Base-by-base conservation (phyloP, 2,888 invertebrate genomes). In the Polydrusus tereticollis region DNA sequence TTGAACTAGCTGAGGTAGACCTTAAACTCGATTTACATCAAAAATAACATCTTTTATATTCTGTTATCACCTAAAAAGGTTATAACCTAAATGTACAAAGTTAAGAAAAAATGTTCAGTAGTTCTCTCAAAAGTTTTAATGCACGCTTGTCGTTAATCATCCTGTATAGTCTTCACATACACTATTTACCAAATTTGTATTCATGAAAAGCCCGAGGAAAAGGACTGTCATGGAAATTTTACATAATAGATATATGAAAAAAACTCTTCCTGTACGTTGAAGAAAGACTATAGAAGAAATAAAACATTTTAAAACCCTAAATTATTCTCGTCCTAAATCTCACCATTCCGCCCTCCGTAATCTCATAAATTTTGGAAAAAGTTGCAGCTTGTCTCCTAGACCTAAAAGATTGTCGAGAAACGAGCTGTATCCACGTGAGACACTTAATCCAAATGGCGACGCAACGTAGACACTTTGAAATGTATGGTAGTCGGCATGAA, bases 351-450 rank as follows among this genome's bases (percentile, higher is more conserved):
- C 29, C 29, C 52, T 18, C 16, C 8, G 14, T 55, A 55, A 29
- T 29, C 29, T 55, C 16, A 55, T 55, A 55, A 55, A 55, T 55
- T 55, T 29, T 8, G n/a, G 7, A 10, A n/a, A 52, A 52, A 52
- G 26, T 29, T 12, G 14, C 52, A 14, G 7, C 26, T 16, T 26
- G 52, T 29, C 52, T 4, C 26, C 8, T 29, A 8, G 29, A 8
- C n/a, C 23, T 55, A 23, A 55, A 29, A 55, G 29, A 55, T 55
- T 18, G 52, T 55, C 23, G 16, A 1, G 12, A 14, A 8, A 29
- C 29, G 10, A 14, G 52, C 29, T 14, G 52, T 14, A 29, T 29
- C 29, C 52, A 55, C 16, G 52, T 55, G 52, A 16, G 52, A 55
- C 52, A 14, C 18, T 29, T 47, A 41, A 47, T 47, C 29, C 0